These are phyloP conservation scores for Rhinoraja longicauda DNA, from an alignment of 2,797 vertebrate species.

Conservation along the genomic window DNA sequence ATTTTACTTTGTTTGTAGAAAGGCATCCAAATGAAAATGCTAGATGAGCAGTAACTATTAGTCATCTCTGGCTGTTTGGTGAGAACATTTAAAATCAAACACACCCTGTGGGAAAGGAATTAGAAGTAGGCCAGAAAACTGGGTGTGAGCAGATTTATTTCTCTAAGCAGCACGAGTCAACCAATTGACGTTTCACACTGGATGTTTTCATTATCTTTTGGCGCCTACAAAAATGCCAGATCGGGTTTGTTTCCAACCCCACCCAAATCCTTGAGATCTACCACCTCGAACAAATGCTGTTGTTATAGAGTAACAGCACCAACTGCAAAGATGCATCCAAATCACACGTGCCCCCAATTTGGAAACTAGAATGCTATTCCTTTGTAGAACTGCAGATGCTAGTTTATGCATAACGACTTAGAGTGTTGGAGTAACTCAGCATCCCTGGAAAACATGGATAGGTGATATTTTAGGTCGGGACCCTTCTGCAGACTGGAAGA, in stretches of 20 bases:
- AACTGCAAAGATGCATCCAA: no score
- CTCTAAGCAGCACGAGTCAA: neutral
- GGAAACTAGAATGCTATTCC: no score
- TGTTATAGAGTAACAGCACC: no score
- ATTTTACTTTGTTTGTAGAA: neutral
- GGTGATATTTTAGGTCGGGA: no score
- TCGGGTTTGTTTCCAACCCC: neutral
- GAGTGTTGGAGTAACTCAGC: no score
- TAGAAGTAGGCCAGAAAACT: neutral
- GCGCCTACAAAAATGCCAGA: neutral
- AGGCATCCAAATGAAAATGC: neutral
- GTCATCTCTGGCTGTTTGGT: neutral
- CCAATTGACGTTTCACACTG: neutral
- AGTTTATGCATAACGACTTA: no score
- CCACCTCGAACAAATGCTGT: no score
- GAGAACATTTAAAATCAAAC: neutral
- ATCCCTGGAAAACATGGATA: no score
- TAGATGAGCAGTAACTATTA: neutral
- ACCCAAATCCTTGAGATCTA: no score
- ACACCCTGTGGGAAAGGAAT: neutral
- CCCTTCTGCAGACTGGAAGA: no score
- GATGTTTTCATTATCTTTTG: neutral
- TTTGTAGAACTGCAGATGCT: no score
- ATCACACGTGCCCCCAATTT: no score
- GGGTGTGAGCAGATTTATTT: neutral